Base-by-base conservation (phyloP, 2,113 vertebrate genomes). In the Herpetotheres cachinnans region DNA sequence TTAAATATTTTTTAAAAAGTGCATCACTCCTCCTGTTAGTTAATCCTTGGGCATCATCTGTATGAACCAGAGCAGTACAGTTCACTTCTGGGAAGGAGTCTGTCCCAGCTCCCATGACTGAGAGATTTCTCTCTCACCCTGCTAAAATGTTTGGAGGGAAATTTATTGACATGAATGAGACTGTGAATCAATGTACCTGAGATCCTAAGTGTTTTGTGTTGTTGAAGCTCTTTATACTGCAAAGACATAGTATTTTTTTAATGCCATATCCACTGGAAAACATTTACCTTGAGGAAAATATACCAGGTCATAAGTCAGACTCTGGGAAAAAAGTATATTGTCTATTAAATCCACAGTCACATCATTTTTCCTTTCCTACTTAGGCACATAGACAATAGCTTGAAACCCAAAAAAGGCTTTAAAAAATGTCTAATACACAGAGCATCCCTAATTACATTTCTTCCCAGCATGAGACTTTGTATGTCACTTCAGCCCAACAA, bases 11-110 rank as follows among this genome's bases (percentile, higher is more conserved):
- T 50, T 10, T 10, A 29, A 24, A 58, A 63, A 42, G 49, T 72
- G 38, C 84, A 79, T 94, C 87, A 70, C 42, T 96, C 70, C 81
- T 95, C n/a, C 81, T 62, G 62, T 87, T 87, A 95, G 84, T 70
- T 96, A 95, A 97, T 85, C 56, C 62, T 92, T 76, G 78, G 89
- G 84, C 86, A 97, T 93, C 81, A 66, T 97, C 86, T 93, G 63
- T 50, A 16, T 90, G 79, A 94, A 63, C 67, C 63, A 30, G 26
- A 89, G 47, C 5, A 83, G 47, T 25, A 63, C 5, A 91, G 52
- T 76, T 85, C 69, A 50, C 7, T 89, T 83, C 4, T 11, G 79
- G 76, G 91, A 90, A 80, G 42, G 50, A 84, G 16, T 32, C 63
- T 73, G 59, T 62, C 85, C 67, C 59, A 32, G 42, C 76, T 90